Conservation (phyloP, 2,888 invertebrate genomes). For the Plebejus anna region DNA sequence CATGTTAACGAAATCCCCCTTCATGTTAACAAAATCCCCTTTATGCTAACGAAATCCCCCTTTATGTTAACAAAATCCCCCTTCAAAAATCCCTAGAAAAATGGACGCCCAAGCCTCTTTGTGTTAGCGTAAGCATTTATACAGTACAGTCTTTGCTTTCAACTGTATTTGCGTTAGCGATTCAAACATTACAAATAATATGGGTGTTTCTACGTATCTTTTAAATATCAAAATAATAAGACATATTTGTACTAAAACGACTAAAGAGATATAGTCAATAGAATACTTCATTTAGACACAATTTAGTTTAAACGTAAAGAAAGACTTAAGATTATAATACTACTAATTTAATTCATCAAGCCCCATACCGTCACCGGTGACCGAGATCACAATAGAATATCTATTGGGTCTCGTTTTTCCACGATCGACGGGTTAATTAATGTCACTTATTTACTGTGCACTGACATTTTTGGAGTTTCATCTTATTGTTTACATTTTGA, state of each 20-base stretch:
- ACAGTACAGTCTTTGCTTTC: conserved; percentile 12
- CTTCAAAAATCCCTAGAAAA: background rate
- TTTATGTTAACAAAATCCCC: too few species aligned
- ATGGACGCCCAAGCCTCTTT: conserved; percentile 22
- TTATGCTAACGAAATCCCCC: background rate
- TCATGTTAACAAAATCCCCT: background rate
- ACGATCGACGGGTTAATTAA: background rate
- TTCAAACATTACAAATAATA: background rate
- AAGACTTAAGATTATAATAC: background rate
- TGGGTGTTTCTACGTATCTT: conserved; percentile 21
- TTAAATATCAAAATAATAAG: background rate
- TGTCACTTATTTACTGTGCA: background rate
- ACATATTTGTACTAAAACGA: conserved; percentile 17
- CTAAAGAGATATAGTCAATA: background rate
- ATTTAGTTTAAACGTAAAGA: background rate
- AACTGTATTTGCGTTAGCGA: background rate
- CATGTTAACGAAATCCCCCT: background rate
- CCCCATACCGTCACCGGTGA: too few species aligned
- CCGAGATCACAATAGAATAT: too few species aligned
- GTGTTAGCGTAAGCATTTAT: conserved; percentile 20
- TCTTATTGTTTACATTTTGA: background rate
- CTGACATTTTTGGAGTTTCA: background rate
- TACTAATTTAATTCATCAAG: background rate
- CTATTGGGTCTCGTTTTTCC: too few species aligned
- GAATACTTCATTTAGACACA: background rate